phyloP scores from a whole-genome alignment of 2,888 invertebrate species.

The Athalia cordata region DNA sequence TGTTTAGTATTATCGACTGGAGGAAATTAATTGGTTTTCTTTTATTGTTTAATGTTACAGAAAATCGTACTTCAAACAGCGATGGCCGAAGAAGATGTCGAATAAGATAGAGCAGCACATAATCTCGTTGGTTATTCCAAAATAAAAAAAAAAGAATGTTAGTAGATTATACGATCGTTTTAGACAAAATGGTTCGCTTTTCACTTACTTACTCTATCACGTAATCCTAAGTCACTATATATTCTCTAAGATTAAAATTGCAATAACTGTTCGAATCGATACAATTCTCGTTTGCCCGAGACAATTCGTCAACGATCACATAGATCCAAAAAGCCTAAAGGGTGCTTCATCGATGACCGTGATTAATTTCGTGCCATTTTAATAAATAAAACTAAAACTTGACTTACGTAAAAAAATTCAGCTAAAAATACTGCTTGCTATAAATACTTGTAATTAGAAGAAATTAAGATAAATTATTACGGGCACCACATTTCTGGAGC shows the following conservation, averaged over 20 bases:
- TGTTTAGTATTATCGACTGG: background rate
- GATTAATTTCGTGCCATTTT: too few relatives aligned
- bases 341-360: too few relatives aligned
- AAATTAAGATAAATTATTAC: too few relatives aligned
- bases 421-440: too few relatives aligned
- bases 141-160: constrained; percentile 60
- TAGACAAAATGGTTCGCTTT: constrained; percentile 49
- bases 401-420: too few relatives aligned
- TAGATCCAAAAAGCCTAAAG: too few relatives aligned
- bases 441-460: too few relatives aligned
- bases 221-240: constrained; percentile 36
- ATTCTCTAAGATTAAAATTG: background rate
- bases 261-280: background rate
- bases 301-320: background rate
- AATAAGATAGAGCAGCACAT: constrained; percentile 58
- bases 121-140: constrained; percentile 58
- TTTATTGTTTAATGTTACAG: constrained; percentile 59
- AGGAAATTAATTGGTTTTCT: background rate
- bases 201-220: constrained; percentile 34
- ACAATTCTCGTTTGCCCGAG: background rate
- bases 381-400: too few relatives aligned
- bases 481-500: too few relatives aligned
- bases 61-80: constrained; percentile 61
- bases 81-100: constrained; percentile 70
- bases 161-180: constrained; percentile 60